Conservation (phyloP, 2,113 vertebrate genomes). For the Dromas ardeola region DNA sequence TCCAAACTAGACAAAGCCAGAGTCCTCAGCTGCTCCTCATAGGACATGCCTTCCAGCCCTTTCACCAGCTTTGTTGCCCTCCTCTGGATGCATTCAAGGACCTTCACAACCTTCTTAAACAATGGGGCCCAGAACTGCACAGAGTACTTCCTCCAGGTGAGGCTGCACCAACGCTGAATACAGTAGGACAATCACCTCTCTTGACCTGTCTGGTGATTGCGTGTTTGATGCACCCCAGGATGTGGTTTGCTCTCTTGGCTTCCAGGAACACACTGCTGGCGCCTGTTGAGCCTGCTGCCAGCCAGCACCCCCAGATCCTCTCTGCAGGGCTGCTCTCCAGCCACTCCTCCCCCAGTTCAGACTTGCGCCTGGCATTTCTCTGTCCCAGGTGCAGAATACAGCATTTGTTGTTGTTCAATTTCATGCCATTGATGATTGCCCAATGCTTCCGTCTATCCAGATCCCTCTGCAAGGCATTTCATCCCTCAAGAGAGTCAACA, state of each 20-base stretch:
- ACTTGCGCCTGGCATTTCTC: background rate
- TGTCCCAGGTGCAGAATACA: too few species aligned
- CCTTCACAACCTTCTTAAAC: background rate
- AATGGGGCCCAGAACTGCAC: background rate
- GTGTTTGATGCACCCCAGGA: background rate
- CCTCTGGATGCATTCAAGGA: background rate
- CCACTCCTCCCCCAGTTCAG: background rate
- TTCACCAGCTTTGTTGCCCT: background rate
- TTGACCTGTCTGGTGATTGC: fast-evolving
- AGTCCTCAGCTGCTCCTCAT: fast-evolving
- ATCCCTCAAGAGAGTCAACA: background rate
- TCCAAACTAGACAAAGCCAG: background rate
- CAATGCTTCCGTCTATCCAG: too few species aligned
- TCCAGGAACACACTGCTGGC: background rate
- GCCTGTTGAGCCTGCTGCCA: fast-evolving
- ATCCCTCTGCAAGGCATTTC: background rate
- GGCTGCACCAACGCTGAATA: background rate
- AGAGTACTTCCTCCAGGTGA: too few species aligned
- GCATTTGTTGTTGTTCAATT: too few species aligned
- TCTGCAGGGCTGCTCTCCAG: background rate
- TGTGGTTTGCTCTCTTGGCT: background rate
- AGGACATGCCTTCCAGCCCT: background rate
- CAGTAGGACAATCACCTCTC: fast-evolving
- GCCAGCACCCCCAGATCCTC: too few species aligned
- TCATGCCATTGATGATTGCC: too few species aligned